Conservation (phyloP, 2,797 vertebrate genomes). For the Sebastes diaconus region DNA sequence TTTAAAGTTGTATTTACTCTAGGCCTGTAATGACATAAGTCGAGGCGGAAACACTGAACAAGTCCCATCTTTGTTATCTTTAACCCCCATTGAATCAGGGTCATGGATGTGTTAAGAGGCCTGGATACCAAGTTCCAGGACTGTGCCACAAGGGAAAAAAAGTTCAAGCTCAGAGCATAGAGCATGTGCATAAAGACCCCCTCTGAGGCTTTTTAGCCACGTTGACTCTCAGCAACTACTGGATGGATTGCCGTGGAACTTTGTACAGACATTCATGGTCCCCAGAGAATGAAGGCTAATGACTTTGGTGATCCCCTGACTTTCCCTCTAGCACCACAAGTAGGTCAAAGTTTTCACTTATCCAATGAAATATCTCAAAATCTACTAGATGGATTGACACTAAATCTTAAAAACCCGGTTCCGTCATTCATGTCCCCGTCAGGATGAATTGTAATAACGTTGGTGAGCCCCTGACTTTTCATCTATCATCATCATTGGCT, state of each 20-base stretch:
- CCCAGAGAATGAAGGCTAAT: not conserved
- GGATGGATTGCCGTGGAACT: not conserved
- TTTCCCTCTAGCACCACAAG: not conserved
- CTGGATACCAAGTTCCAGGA: not conserved
- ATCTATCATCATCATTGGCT: not conserved
- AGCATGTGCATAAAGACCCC: not conserved
- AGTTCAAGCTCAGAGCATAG: not conserved
- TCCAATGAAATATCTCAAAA: not conserved
- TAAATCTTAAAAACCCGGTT: not conserved
- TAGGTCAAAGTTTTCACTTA: not conserved
- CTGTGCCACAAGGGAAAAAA: not conserved
- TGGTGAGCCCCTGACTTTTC: not conserved
- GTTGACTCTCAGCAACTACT: not conserved
- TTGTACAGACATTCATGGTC: not conserved
- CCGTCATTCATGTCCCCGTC: not conserved
- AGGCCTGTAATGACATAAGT: constrained; percentile 14
- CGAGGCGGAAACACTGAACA: not conserved
- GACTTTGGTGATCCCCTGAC: not conserved
- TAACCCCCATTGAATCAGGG: not conserved
- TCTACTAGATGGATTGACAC: not conserved
- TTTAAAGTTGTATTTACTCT: constrained; percentile 17
- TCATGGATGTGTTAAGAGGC: not conserved
- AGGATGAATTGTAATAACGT: not conserved
- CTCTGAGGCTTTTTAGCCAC: not conserved
- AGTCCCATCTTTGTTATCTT: not conserved